Evolutionary conservation across 2,888 invertebrate species (phyloP).

Genomic region (Stenoptilia bipunctidactyla): DNA sequence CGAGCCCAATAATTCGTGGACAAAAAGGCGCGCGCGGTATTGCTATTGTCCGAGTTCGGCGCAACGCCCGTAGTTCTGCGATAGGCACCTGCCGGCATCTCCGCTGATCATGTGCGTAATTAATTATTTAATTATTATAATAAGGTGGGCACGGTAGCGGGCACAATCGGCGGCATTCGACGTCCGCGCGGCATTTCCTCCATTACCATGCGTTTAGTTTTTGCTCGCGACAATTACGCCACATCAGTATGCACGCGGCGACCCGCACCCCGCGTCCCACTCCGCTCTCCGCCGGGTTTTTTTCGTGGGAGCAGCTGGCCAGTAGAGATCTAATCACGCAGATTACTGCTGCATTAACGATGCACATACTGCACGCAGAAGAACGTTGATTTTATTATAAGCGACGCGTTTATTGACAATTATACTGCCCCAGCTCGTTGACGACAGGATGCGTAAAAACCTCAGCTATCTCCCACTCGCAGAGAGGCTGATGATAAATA

Average conservation of each 20-base stretch:
- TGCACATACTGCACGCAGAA: not conserved
- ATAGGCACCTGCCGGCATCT: not conserved
- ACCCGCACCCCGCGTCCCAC: conserved; percentile 21
- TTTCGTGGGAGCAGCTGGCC: conserved; percentile 10
- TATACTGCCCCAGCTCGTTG: not conserved
- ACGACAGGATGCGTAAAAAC: not conserved
- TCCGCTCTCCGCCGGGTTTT: conserved; percentile 14
- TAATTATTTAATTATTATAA: conserved; percentile 1
- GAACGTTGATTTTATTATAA: conserved; percentile 1
- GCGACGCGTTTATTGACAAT: not conserved
- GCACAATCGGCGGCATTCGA: not conserved
- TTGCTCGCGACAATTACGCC: conserved; percentile 49
- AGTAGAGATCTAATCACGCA: conserved; percentile 15
- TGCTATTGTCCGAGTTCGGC: not conserved
- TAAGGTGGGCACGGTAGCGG: not conserved
- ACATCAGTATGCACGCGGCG: conserved; percentile 58
- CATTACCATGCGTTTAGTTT: conserved; percentile 53
- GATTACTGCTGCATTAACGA: conserved; percentile 1
- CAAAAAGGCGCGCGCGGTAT: too few relatives aligned
- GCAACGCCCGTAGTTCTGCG: not conserved
- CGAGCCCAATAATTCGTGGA: too few relatives aligned
- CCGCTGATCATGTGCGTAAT: not conserved
- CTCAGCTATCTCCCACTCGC: too few relatives aligned
- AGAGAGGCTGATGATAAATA: too few relatives aligned
- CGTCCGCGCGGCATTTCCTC: conserved; percentile 42